Percentiles rank a stretch among this genome's conserved stretches.
These are phyloP conservation scores for Atractosteus spatula DNA, from an alignment of 2,113 vertebrate species.

Conservation along the genomic window DNA sequence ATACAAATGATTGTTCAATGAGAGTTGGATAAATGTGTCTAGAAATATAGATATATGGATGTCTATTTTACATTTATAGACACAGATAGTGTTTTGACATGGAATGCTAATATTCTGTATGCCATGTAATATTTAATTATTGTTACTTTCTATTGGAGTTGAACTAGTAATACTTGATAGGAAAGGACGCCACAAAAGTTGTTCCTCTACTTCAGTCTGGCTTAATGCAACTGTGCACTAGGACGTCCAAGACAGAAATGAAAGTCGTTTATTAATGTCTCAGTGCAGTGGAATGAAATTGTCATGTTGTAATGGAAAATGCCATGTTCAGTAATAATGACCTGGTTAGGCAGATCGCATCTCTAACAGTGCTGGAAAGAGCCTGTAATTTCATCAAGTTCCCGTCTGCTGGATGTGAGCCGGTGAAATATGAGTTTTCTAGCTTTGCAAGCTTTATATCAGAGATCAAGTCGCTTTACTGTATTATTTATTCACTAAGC, in stretches of 20 bases:
- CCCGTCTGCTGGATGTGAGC: neutral
- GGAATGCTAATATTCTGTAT: no score
- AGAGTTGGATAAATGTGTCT: no score
- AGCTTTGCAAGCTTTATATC: constrained; percentile 1
- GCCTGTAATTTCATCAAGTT: constrained; percentile 7
- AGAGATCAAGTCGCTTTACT: constrained; percentile 3
- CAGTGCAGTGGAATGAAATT: constrained; percentile 18
- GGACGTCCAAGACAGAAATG: constrained; percentile 11
- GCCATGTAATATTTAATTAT: no score
- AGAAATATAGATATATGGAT: no score
- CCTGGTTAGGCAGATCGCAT: neutral
- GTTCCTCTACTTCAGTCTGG: neutral
- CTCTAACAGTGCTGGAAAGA: neutral
- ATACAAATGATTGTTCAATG: no score
- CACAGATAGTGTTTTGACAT: no score
- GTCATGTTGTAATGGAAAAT: constrained; percentile 30
- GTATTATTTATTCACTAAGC: constrained; percentile 14
- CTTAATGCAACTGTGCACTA: constrained; percentile 4
- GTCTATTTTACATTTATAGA: no score
- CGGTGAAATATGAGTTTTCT: constrained; percentile 3
- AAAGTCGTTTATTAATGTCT: neutral
- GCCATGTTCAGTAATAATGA: constrained; percentile 13
- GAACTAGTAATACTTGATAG: no score
- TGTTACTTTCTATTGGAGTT: no score
- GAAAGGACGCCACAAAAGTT: no score